phyloP scores from a whole-genome alignment of 2,888 invertebrate genomes.

The Cheilosia grossa region DNA sequence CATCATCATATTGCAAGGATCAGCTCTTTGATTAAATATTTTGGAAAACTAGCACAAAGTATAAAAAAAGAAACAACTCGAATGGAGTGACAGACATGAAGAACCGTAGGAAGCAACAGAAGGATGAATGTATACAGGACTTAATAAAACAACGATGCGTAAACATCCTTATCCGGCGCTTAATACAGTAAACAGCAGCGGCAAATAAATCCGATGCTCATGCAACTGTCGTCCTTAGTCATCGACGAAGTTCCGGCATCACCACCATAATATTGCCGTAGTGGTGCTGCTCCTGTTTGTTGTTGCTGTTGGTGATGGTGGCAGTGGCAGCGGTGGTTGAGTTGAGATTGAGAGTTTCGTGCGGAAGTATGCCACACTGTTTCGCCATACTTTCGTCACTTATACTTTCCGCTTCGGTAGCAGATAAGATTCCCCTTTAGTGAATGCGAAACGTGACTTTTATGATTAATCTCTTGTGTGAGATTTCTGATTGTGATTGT shows the following conservation, averaged over 20 bases:
- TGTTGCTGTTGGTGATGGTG: too few relatives aligned
- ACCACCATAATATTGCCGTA: not conserved
- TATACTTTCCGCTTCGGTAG: constrained; percentile 60
- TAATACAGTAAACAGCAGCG: constrained; percentile 53
- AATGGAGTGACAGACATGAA: not conserved
- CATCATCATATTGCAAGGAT: not conserved
- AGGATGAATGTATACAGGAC: constrained; percentile 23
- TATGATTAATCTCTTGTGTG: constrained; percentile 58
- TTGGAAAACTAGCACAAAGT: not conserved
- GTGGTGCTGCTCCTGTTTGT: not conserved
- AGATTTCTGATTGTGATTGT: constrained; percentile 37
- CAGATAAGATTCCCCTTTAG: constrained; percentile 62
- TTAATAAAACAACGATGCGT: constrained; percentile 65
- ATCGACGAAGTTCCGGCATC: not conserved
- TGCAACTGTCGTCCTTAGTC: constrained; percentile 50
- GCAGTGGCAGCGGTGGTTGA: not conserved
- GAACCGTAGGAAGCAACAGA: not conserved
- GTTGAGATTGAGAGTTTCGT: constrained; percentile 34
- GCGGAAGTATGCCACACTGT: constrained; percentile 48
- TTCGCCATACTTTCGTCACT: constrained; percentile 45
- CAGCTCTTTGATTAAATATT: constrained; percentile 13
- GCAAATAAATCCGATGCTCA: constrained; percentile 50
- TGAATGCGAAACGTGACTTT: constrained; percentile 63
- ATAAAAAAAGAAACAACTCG: not conserved
- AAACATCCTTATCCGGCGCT: constrained; percentile 65